These are phyloP conservation scores for Sebastes fasciatus DNA, from an alignment of 2,113 vertebrate species.

Conservation along the genomic window DNA sequence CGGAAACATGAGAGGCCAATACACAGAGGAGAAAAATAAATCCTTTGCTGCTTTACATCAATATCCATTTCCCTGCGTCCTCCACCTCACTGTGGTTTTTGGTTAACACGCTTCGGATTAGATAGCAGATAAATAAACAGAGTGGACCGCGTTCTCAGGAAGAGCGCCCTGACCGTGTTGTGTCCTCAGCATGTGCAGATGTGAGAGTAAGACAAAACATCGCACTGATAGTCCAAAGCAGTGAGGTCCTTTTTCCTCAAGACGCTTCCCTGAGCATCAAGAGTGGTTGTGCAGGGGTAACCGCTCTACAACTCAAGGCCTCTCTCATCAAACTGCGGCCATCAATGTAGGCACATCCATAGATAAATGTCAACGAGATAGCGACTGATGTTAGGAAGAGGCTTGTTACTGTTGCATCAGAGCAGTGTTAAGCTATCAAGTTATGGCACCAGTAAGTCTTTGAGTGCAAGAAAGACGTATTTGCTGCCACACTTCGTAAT, in stretches of 20 bases:
- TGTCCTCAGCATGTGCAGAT: constrained; percentile 60
- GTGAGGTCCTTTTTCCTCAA: constrained; percentile 20
- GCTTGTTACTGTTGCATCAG: constrained; percentile 38
- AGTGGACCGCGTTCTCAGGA: constrained; percentile 52
- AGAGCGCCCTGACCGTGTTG: constrained; percentile 54
- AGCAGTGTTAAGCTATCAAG: constrained; percentile 26
- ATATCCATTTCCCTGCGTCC: constrained; percentile 68
- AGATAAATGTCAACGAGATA: constrained; percentile 71
- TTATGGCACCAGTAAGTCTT: constrained; percentile 37
- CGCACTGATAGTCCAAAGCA: constrained; percentile 28
- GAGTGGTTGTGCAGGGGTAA: not conserved
- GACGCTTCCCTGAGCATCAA: constrained; percentile 33
- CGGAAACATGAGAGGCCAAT: constrained; percentile 66
- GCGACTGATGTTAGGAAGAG: constrained; percentile 1
- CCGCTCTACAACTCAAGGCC: constrained; percentile 46
- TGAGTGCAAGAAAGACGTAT: not conserved
- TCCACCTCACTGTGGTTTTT: constrained; percentile 77
- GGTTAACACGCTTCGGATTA: constrained; percentile 74
- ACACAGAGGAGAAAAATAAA: constrained; percentile 71
- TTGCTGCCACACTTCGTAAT: not conserved
- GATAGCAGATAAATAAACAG: constrained; percentile 78
- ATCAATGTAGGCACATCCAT: constrained; percentile 27
- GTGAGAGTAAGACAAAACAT: constrained; percentile 58
- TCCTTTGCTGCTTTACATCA: constrained; percentile 65
- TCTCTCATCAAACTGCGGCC: constrained; percentile 46